Percentiles rank a stretch among this genome's conserved stretches.
These are phyloP conservation scores for Crenuchus spilurus DNA, from an alignment of 2,797 vertebrate genomes.

Conservation along the genomic window DNA sequence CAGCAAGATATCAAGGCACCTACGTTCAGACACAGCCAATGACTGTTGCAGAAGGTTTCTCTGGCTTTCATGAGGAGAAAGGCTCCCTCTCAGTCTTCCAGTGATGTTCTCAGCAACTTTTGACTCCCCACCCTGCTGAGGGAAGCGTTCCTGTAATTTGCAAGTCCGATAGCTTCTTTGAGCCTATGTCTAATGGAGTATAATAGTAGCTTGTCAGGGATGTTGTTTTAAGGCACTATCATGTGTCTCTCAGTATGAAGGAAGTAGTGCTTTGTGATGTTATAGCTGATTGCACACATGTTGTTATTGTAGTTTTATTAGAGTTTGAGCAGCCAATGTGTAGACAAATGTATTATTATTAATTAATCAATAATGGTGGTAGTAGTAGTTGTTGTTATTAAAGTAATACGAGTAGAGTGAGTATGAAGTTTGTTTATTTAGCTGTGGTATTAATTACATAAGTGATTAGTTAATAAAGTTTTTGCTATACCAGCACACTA, in stretches of 20 bases:
- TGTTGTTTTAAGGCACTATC: not conserved
- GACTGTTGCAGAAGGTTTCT: constrained; percentile 4
- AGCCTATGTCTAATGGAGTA: not conserved
- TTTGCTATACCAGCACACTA: not conserved
- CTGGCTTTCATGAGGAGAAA: not conserved
- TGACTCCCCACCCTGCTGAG: constrained; percentile 1
- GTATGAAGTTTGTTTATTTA: too few relatives aligned
- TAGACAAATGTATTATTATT: too few relatives aligned
- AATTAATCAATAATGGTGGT: too few relatives aligned
- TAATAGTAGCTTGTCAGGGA: constrained; percentile 6
- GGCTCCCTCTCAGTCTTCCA: not conserved
- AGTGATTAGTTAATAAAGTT: not conserved
- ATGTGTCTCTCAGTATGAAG: not conserved
- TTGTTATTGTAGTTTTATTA: not conserved
- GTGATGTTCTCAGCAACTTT: not conserved
- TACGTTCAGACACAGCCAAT: too few relatives aligned
- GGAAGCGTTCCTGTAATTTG: constrained; percentile 29
- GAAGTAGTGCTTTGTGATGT: not conserved
- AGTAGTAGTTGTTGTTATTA: too few relatives aligned
- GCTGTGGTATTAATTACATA: not conserved
- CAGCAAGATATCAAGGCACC: too few relatives aligned
- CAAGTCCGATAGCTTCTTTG: constrained; percentile 32
- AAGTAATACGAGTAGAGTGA: too few relatives aligned
- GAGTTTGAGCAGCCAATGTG: not conserved
- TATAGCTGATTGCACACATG: not conserved